Conservation (phyloP, 2,888 invertebrate species). For the Polydesmus complanatus region DNA sequence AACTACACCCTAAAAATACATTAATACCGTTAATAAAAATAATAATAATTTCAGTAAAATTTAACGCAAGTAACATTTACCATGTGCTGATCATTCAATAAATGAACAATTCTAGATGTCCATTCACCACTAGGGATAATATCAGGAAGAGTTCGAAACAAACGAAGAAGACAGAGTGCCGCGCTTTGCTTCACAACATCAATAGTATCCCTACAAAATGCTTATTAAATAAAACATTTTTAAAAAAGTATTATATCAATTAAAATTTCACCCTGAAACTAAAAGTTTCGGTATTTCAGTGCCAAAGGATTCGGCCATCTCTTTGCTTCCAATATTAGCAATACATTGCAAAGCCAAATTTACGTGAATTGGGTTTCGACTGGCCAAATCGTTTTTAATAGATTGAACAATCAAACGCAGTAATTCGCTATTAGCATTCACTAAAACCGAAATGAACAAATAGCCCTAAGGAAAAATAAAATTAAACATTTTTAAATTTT, state of each 20-base stretch:
- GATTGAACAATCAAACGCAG: conserved; percentile 98
- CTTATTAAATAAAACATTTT: background rate
- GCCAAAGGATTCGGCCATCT: conserved; percentile 99
- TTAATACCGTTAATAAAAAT: background rate
- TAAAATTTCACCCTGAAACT: conserved; percentile 67
- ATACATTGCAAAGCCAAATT: conserved; percentile 98
- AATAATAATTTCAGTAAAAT: background rate
- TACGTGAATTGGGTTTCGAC: conserved; percentile 92
- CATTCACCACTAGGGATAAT: conserved; percentile 95
- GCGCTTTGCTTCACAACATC: conserved; percentile 99
- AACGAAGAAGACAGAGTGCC: conserved; percentile 82
- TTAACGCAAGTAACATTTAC: conserved; percentile 23
- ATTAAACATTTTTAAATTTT: background rate
- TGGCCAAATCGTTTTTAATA: conserved; percentile 94
- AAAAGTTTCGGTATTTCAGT: conserved; percentile 95
- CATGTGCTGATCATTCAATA: conserved; percentile 97
- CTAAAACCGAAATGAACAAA: conserved; percentile 97
- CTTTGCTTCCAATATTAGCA: conserved; percentile 97
- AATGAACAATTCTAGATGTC: conserved; percentile 96
- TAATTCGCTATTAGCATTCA: conserved; percentile 96
- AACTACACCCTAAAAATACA: conserved; percentile 60
- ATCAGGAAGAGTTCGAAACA: conserved; percentile 89
- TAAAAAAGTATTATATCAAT: conserved; percentile 3
- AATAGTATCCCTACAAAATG: conserved; percentile 61
- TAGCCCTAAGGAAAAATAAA: conserved; percentile 60